Percentiles rank a stretch among this genome's conserved stretches.
phyloP scores from a whole-genome alignment of 2,797 vertebrate species.

The Scyliorhinus canicula region DNA sequence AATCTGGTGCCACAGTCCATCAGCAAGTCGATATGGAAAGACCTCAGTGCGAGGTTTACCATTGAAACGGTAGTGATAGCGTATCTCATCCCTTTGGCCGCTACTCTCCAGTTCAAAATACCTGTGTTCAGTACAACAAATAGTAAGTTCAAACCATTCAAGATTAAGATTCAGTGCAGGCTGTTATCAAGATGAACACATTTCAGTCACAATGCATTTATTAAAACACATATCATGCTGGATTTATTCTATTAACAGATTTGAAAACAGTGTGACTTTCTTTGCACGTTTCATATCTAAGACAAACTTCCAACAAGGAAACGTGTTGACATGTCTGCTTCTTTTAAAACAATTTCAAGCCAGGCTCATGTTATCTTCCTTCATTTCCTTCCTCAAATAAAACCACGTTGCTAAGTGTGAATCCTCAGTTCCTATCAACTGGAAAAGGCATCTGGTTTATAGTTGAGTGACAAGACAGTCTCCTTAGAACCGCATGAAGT shows the following conservation, averaged over 20 bases:
- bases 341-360: background rate
- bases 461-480: background rate
- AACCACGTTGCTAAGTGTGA: background rate
- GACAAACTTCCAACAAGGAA: background rate
- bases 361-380: background rate
- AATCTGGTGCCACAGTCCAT: constrained; percentile 86
- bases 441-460: background rate
- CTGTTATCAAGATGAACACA: background rate
- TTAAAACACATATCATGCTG: background rate
- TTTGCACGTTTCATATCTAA: background rate
- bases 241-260: background rate
- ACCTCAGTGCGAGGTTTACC: constrained; percentile 78
- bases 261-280: background rate
- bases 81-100: constrained; percentile 80
- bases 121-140: constrained; percentile 52
- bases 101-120: constrained; percentile 95
- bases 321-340: background rate
- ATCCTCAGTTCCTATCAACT: background rate
- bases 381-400: background rate
- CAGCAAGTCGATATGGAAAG: constrained; percentile 84
- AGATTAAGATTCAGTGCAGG: background rate
- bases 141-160: too few species aligned
- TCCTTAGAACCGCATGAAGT: too few species aligned
- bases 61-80: constrained; percentile 78
- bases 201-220: background rate